A percentile compares a stretch with the other conserved stretches of the same genome.
Conservation (phyloP, 2,113 vertebrate species). For the Laterallus jamaicensis region DNA sequence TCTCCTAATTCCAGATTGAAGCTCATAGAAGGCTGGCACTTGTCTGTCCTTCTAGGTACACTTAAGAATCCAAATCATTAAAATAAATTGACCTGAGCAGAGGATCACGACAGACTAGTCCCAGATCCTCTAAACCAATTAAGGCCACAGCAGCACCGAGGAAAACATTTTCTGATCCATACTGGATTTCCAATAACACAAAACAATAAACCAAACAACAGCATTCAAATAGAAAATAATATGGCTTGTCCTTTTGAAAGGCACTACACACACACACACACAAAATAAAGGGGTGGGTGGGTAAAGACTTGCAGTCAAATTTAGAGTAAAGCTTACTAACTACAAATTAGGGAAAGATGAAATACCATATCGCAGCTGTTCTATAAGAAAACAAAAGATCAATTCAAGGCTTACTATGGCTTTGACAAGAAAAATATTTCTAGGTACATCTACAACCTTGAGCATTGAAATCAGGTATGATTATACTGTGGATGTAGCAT, state of each 20-base stretch:
- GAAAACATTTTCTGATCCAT: neutral
- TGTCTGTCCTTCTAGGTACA: neutral
- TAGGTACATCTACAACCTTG: neutral
- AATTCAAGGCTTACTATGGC: neutral
- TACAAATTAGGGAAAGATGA: neutral
- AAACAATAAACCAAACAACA: neutral
- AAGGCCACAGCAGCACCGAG: neutral
- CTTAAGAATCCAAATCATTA: neutral
- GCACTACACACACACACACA: neutral
- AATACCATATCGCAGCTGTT: neutral
- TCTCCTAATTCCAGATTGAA: neutral
- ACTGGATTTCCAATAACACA: neutral
- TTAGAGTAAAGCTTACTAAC: neutral
- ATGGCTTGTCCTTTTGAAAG: neutral
- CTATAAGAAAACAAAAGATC: neutral
- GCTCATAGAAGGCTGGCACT: neutral
- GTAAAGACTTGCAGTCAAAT: neutral
- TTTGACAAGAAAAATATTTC: neutral
- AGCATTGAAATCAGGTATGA: neutral
- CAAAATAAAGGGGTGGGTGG: rapidly evolving
- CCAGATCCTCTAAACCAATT: neutral
- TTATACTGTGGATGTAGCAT: neutral
- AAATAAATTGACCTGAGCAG: neutral
- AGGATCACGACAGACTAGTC: neutral
- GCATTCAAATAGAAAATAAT: neutral